Evolutionary conservation across 1,140 invertebrate species (phyloP).

Genomic region (Nymphalis io): DNA sequence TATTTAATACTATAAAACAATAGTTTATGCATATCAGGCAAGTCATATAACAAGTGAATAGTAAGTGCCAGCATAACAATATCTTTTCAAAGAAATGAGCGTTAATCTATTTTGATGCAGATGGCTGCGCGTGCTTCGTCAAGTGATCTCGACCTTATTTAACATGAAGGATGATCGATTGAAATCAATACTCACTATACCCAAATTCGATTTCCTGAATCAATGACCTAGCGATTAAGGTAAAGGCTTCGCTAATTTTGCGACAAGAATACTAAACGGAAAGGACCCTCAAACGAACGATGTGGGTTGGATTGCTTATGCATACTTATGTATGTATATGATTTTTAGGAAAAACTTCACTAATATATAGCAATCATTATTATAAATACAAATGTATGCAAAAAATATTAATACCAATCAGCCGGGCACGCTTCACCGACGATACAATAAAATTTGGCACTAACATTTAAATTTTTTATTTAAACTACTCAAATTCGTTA

Average conservation of each 20-base stretch:
- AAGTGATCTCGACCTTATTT: constrained; percentile 30
- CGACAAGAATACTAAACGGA: constrained; percentile 26
- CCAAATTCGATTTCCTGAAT: constrained; percentile 54
- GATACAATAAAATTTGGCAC: constrained; percentile 18
- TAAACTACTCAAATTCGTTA: background rate
- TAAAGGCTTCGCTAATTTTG: constrained; percentile 27
- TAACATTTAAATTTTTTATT: constrained; percentile 16
- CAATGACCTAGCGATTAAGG: constrained; percentile 45
- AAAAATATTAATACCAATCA: constrained; percentile 18
- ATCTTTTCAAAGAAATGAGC: constrained; percentile 7
- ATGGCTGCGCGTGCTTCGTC: constrained; percentile 26
- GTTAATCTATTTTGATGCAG: constrained; percentile 32
- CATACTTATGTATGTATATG: background rate
- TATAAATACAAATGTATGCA: constrained; percentile 13
- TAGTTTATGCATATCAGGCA: constrained; percentile 14
- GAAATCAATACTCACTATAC: constrained; percentile 36
- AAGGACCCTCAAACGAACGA: constrained; percentile 5
- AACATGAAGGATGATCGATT: constrained; percentile 28
- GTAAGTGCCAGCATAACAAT: background rate
- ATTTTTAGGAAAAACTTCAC: constrained; percentile 4
- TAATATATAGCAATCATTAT: background rate
- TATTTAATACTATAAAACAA: background rate
- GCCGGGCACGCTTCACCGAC: constrained; percentile 13
- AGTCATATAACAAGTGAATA: background rate
- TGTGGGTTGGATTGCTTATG: constrained; percentile 13